A percentile compares a stretch with the other conserved stretches of the same genome.
Evolutionary conservation across 2,888 invertebrate genomes (phyloP).

Genomic region (Iphiclides podalirius): DNA sequence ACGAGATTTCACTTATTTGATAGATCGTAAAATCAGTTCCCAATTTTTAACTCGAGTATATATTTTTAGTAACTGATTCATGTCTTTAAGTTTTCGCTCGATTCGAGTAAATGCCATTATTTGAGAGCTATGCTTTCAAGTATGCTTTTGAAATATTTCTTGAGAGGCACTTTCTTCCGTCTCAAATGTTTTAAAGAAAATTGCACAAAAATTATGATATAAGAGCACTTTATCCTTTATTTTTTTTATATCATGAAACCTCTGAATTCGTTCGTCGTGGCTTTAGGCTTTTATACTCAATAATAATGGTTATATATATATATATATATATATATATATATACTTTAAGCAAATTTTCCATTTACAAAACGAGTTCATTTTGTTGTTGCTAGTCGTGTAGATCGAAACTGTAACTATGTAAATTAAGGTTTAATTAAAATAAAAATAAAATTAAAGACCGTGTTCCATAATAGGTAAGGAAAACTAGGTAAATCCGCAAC

Average conservation of each 20-base stretch:
- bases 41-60: background rate
- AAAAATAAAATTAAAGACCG: no score
- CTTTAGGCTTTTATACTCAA: no score
- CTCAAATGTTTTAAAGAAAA: constrained; percentile 1
- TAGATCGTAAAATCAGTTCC: background rate
- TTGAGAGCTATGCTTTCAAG: constrained; percentile 15
- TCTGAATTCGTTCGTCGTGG: no score
- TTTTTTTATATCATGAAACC: background rate
- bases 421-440: no score
- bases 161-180: constrained; percentile 13
- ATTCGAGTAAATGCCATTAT: constrained; percentile 19
- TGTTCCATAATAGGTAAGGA: no score
- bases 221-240: background rate
- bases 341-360: no score
- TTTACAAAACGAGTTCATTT: no score
- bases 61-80: constrained; percentile 12
- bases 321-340: no score
- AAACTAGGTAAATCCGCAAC: no score
- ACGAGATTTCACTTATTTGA: background rate
- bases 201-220: background rate
- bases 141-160: constrained; percentile 11
- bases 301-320: no score
- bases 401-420: no score
- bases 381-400: no score
- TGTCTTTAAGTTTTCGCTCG: constrained; percentile 4